Conservation (phyloP, 2,888 invertebrate species). For the Microchrysa polita region DNA sequence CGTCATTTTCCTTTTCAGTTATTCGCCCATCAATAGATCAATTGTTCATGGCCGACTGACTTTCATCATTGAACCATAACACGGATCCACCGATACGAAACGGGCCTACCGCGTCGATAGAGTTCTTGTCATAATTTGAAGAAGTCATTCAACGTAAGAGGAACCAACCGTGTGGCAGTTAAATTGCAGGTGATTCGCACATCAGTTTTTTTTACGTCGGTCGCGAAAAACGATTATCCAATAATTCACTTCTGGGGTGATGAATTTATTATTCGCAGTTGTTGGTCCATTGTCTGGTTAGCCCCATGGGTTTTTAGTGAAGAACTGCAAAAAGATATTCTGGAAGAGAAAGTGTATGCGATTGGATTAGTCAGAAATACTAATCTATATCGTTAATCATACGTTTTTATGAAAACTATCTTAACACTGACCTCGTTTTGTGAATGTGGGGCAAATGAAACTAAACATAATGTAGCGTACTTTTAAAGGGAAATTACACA, state of each 20-base stretch:
- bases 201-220: conserved; percentile 31
- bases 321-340: too few relatives aligned
- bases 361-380: too few relatives aligned
- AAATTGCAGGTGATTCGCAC: conserved; percentile 45
- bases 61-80: neutral
- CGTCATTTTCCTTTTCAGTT: conserved; percentile 37
- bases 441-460: too few relatives aligned
- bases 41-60: conserved; percentile 28
- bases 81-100: too few relatives aligned
- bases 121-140: conserved; percentile 6
- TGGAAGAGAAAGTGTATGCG: too few relatives aligned
- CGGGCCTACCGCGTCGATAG: conserved; percentile 6
- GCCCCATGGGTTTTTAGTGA: neutral
- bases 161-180: conserved; percentile 12
- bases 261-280: conserved; percentile 48
- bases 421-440: too few relatives aligned
- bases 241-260: conserved; percentile 50
- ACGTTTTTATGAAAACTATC: too few relatives aligned
- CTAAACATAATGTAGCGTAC: too few relatives aligned
- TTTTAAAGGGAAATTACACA: too few relatives aligned
- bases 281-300: neutral
- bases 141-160: conserved; percentile 14
- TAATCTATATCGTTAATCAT: too few relatives aligned
- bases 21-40: conserved; percentile 22
- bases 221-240: conserved; percentile 47